These are phyloP conservation scores for Phyllostomus hastatus DNA, from an alignment of 2,113 vertebrate genomes.

Conservation along the genomic window DNA sequence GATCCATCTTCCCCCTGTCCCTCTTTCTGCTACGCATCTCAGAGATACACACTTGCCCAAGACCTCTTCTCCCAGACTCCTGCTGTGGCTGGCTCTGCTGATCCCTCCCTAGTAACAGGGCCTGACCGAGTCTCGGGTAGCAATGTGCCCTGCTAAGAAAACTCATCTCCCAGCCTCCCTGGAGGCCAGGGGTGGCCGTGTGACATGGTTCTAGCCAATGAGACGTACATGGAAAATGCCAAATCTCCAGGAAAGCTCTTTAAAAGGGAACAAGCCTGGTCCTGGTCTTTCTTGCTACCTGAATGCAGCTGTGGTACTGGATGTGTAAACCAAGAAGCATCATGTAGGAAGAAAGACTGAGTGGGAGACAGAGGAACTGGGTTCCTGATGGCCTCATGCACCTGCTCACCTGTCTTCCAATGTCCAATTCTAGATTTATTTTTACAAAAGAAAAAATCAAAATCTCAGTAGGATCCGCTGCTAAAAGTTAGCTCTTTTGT, in stretches of 20 bases:
- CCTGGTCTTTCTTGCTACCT: background rate
- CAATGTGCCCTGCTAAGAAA: background rate
- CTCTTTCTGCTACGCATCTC: background rate
- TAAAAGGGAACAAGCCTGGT: background rate
- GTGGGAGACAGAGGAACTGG: background rate
- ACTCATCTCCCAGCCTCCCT: background rate
- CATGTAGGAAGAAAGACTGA: background rate
- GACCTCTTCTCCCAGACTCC: background rate
- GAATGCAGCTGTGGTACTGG: background rate
- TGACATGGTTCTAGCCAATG: background rate
- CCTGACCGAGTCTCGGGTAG: background rate
- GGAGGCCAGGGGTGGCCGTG: background rate
- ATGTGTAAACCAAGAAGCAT: background rate
- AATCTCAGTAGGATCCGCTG: background rate
- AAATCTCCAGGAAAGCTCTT: background rate
- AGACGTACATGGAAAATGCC: background rate
- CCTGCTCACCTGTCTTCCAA: background rate
- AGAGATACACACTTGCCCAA: background rate
- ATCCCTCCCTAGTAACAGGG: background rate
- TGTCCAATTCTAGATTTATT: background rate
- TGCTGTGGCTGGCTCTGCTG: background rate
- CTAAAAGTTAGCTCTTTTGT: background rate
- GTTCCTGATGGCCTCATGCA: too few species aligned
- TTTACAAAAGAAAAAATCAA: background rate
- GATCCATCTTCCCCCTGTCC: background rate